Evolutionary conservation across 2,113 vertebrate genomes (phyloP), one percentile per base, ranked within the genome.

Genomic region (Poeciliopsis turrubarensis): DNA sequence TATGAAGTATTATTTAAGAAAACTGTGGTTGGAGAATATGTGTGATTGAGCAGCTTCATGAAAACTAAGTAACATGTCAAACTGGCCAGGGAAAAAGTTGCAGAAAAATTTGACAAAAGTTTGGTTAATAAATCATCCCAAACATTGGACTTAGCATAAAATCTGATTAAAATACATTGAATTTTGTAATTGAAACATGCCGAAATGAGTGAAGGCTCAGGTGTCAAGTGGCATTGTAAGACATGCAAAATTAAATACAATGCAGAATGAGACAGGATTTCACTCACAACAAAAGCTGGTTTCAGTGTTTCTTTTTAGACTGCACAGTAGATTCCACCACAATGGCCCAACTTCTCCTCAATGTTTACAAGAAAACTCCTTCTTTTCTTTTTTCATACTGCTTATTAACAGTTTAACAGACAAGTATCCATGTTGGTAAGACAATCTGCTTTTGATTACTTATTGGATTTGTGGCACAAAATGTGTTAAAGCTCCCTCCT

Each of bases 391-490:
- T 37, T 37, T 11, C 34, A 37, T 11, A 25, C 51, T 17, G 7
- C 51, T 57, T 57, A 57, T 57, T 57, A 41, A 75, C 47, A 8
- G 0, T n/a, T 63, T 69, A 37, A 47, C 13, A 72, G 77, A 82
- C 51, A 57, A 57, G 51, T n/a, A 10, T 72, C 29, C 25, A 32
- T 65, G 70, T 51, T 44, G 25, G 68, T 32, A n/a, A 57, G 26
- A 60, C 67, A 70, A 3, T 47, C 27, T 29, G 71, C 68, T 73
- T 72, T 66, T 70, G 29, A 54, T 83, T 78, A 32, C 67, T 60
- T 41, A 54, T 72, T 44, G 73, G 39, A 76, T 85, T 83, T 70
- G 30, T 54, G 47, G 63, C 70, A 62, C 65, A 68, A 15, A 51
- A 22, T 39, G 30, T 30, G 51, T 70, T 60, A 30, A 75, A 77